Conservation (phyloP, 2,113 vertebrate genomes). For the Perognathus longimembris region DNA sequence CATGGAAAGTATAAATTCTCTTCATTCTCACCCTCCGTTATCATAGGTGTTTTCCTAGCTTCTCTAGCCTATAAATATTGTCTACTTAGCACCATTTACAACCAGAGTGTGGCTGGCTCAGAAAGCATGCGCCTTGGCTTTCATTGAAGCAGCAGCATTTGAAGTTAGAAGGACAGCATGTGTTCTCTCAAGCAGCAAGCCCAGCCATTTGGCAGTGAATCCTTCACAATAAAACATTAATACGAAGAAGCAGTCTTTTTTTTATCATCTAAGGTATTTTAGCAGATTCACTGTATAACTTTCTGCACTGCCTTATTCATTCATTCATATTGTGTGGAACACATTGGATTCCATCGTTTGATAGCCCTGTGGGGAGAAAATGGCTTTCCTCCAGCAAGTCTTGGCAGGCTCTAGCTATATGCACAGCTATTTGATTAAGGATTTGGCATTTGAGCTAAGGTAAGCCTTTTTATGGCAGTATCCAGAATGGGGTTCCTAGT, state of each 20-base stretch:
- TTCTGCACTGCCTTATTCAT: constrained; percentile 54
- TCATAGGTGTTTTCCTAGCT: neutral
- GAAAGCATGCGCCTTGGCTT: neutral
- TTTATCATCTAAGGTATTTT: constrained; percentile 50
- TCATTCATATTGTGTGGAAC: constrained; percentile 64
- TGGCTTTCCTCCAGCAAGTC: constrained; percentile 78
- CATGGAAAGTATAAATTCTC: constrained; percentile 33
- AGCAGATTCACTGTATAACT: constrained; percentile 36
- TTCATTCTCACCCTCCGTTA: neutral
- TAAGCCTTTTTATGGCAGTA: constrained; percentile 79
- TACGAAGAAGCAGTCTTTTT: constrained; percentile 46
- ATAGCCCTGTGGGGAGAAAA: constrained; percentile 65
- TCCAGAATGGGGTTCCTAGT: constrained; percentile 82
- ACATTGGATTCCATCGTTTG: constrained; percentile 41
- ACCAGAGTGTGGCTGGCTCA: neutral
- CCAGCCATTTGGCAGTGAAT: constrained; percentile 57
- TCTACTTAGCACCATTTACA: neutral
- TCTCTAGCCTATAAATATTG: neutral
- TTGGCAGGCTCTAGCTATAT: constrained; percentile 75
- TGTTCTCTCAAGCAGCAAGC: constrained; percentile 34
- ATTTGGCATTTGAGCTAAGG: constrained; percentile 82
- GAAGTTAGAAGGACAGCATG: constrained; percentile 30
- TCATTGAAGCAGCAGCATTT: constrained; percentile 8
- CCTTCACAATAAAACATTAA: constrained; percentile 58
- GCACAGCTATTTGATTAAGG: constrained; percentile 79